Conservation (phyloP, 2,888 invertebrate genomes). For the Nemoura dubitans region DNA sequence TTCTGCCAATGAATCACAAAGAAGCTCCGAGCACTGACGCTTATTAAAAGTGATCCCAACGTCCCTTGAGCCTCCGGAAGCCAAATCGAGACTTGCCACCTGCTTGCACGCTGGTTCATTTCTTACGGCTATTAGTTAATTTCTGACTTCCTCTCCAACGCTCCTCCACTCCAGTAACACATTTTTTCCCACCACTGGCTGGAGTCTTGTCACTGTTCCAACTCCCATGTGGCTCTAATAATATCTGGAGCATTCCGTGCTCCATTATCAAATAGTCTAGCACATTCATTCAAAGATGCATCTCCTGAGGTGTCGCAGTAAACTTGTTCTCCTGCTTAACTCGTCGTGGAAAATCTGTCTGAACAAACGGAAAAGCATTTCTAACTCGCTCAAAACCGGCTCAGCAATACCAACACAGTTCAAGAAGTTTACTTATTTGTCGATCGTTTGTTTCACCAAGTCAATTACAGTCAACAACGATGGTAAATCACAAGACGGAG, state of each 20-base stretch:
- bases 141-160: background rate
- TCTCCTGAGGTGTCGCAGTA: slow-evolving; percentile 20
- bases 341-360: slow-evolving; percentile 20
- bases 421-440: background rate
- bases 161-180: background rate
- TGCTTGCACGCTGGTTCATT: background rate
- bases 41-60: background rate
- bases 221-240: background rate
- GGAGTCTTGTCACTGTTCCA: slow-evolving; percentile 10
- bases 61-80: background rate
- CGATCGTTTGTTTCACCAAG: background rate
- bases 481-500: background rate
- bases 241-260: background rate
- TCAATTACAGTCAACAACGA: background rate
- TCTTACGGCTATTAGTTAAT: background rate
- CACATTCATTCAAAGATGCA: slow-evolving; percentile 24
- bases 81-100: background rate
- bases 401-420: background rate
- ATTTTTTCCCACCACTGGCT: background rate
- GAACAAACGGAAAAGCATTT: background rate
- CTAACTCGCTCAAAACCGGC: background rate
- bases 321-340: background rate
- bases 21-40: background rate
- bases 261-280: background rate
- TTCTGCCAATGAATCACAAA: background rate